Percentiles rank a stretch among this genome's conserved stretches.
Conservation (phyloP, 2,113 vertebrate species). For the Mirza zaza region DNA sequence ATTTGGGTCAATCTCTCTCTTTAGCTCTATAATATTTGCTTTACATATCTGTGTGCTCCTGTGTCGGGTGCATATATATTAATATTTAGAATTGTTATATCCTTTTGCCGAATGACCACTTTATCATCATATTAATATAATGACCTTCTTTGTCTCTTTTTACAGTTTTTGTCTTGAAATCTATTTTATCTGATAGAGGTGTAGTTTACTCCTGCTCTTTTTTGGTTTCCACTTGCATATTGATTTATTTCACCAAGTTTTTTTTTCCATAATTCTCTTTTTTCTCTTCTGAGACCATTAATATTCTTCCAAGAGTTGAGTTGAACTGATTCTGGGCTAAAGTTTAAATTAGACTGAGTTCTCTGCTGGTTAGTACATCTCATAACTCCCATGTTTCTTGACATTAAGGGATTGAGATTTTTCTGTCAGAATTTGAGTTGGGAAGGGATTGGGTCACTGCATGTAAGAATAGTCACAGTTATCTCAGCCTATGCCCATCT, state of each 20-base stretch:
- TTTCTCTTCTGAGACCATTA: not conserved
- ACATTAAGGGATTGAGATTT: not conserved
- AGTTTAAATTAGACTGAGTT: not conserved
- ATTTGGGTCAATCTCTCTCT: no score
- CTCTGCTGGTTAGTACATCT: not conserved
- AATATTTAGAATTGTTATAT: no score
- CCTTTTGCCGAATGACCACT: no score
- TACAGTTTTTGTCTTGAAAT: no score
- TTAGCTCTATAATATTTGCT: no score
- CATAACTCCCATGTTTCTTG: not conserved
- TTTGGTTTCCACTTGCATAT: no score
- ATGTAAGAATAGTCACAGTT: not conserved
- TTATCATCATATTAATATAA: no score
- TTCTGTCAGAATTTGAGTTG: not conserved
- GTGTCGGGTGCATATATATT: no score
- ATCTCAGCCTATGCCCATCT: not conserved
- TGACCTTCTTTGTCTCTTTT: no score
- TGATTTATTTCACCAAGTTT: not conserved
- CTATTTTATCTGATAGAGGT: no score
- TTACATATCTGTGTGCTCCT: no score
- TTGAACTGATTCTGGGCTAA: not conserved
- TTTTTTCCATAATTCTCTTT: not conserved
- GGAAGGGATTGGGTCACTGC: not conserved
- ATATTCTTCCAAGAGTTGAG: not conserved
- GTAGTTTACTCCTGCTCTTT: not conserved